Evolutionary conservation across 1,140 invertebrate species (phyloP), one percentile per base, ranked within the genome.

Genomic region (Achatina immaculata): DNA sequence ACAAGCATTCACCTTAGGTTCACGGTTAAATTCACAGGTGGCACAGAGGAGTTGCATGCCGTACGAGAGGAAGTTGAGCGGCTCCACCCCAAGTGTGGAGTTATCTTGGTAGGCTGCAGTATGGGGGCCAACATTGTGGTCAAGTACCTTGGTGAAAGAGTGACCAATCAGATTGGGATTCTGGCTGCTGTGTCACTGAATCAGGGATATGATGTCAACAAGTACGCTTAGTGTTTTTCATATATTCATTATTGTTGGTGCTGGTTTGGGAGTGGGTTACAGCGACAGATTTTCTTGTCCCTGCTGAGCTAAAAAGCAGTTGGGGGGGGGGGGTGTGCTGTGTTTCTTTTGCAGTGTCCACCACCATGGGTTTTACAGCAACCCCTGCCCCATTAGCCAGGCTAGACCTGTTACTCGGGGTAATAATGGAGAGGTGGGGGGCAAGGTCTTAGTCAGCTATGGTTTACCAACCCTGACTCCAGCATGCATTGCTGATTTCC

Each of bases 151-250:
- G 96, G 96, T 14, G 96, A 97, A 92, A 91, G 92, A 45, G 21
- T 28, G 0, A 68, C 72, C 4, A 83, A 90, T 66, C 87, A 91
- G 81, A 92, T 93, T 6, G 94, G 94, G 85, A 94, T 98, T 43
- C 94, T 97, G 81, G 95, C 95, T 74, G 96, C 94, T 7, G 94
- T 98, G 84, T 97, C 96, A 16, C 95, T 97, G 85, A 97, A 96
- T 88, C 96, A 98, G 92, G 96, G 96, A 82, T 98, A 97, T 89
- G 95, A 96, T 92, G 95, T 96, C 65, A 94, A 95, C 55, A 94
- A 95, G 96, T 97, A 92, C 94, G 94, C 83, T 9, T 3, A 4
- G 31, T 31, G 71, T 9, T n/a, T 4, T 58, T 9, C 24, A 58
- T 58, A 4, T 58, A n/a, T 58, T 58, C 21, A n/a, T 55, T 55